A percentile compares a stretch with the other conserved stretches of the same genome.
Evolutionary conservation across 2,113 vertebrate genomes (phyloP).

Genomic region (Murina feae): DNA sequence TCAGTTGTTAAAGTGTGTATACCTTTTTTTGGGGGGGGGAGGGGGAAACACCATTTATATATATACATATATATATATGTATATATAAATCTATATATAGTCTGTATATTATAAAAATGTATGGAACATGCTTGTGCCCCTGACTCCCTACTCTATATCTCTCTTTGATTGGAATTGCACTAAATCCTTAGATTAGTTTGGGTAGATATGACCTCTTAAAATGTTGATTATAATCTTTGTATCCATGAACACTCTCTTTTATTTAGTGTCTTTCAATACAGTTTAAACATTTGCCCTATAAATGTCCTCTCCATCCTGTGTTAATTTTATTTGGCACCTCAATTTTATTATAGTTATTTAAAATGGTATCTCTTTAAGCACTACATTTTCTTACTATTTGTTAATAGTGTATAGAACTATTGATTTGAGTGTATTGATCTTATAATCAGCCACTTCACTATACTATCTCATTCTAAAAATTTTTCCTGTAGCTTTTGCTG

Average conservation of each 20-base stretch:
- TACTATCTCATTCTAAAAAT: background rate
- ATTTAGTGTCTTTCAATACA: background rate
- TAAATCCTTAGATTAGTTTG: background rate
- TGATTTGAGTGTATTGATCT: conserved; percentile 21
- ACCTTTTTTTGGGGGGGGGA: too few relatives aligned
- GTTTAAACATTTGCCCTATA: background rate
- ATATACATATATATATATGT: background rate
- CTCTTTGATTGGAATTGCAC: background rate
- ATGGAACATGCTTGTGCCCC: background rate
- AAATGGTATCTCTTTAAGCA: background rate
- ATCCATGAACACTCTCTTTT: background rate
- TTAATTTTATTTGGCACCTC: background rate
- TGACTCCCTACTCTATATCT: background rate
- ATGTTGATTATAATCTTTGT: background rate
- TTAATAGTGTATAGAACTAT: background rate
- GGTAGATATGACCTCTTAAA: background rate
- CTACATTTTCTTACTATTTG: background rate
- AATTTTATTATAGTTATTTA: background rate
- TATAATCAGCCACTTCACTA: background rate
- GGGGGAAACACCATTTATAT: fast-evolving
- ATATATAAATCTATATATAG: background rate
- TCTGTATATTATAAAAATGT: background rate
- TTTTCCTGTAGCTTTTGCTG: background rate
- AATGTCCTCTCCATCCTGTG: background rate
- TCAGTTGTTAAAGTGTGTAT: too few relatives aligned